Evolutionary conservation across 1,140 invertebrate genomes (phyloP), one percentile per base, ranked within the genome.

Genomic region (Drosophila kanapiae): DNA sequence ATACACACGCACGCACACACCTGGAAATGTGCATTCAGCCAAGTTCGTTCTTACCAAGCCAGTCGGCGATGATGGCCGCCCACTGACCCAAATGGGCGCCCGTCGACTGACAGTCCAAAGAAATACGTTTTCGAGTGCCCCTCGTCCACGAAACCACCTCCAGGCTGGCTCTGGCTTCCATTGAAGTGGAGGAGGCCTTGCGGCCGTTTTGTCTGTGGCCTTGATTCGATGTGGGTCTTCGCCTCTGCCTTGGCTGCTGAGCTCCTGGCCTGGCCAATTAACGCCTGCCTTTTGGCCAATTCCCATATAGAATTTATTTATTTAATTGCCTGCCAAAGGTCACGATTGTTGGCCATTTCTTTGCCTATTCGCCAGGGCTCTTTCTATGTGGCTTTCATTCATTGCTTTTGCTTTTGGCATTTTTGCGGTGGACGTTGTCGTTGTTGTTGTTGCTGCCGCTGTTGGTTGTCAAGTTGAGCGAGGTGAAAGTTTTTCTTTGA

Each of bases 401-500:
- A 74, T 65, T 72, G 61, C 60, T 35, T 56, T 61, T 35, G 48
- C 33, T 59, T 57, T 78, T 63, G 49, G 48, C 47, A 67, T 82
- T 74, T 72, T 76, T 69, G 65, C 85, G 81, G 84, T 77, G 58
- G 54, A 71, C 74, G 78, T 67, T 58, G 59, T 71, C 75, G 68
- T 23, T 75, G 80, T 82, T 87, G 80, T 78, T 56, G 45, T 42
- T 61, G 68, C 27, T 61, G 56, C 51, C 60, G 42, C 6, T 42
- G 58, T 31, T 54, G 62, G 62, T 51, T 54, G 80, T 59, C 71
- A 54, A 54, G 64, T 70, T 60, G 62, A 60, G 68, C 45, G 78
- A 71, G 85, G 85, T 90, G 85, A 90, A 90, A 90, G 85, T 90
- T 90, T 88, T 82, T 49, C 68, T 68, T 69, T 64, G 49, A 60